Percentiles rank a stretch among this genome's conserved stretches.
Conservation (phyloP, 2,797 vertebrate species). For the Champsocephalus esox region DNA sequence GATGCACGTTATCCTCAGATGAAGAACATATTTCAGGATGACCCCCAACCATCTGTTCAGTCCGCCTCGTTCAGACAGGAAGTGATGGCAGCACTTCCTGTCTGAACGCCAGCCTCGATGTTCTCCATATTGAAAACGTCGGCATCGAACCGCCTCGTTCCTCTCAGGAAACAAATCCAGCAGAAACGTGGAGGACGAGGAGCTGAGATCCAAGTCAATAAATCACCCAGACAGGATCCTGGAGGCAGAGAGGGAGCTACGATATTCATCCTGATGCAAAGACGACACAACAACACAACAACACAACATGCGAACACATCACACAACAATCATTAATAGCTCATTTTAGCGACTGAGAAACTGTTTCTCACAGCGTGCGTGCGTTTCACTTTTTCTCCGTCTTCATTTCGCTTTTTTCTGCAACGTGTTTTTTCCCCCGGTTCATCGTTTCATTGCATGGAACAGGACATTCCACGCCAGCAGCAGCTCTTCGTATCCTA, state of each 20-base stretch:
- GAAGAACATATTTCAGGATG: background rate
- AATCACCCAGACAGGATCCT: constrained; percentile 57
- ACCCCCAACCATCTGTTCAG: background rate
- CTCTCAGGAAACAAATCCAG: constrained; percentile 38
- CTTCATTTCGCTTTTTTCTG: too few species aligned
- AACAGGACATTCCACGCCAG: too few species aligned
- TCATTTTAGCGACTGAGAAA: too few species aligned
- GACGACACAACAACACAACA: constrained; percentile 11
- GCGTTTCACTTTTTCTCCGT: too few species aligned
- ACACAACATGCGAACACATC: too few species aligned
- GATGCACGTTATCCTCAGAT: background rate
- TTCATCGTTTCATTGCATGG: too few species aligned
- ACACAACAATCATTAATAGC: too few species aligned
- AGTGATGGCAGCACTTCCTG: background rate
- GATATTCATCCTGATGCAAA: constrained; percentile 43
- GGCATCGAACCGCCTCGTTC: constrained; percentile 42
- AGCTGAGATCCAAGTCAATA: constrained; percentile 51
- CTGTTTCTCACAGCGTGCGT: too few species aligned
- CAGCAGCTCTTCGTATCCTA: background rate
- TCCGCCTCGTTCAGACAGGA: background rate
- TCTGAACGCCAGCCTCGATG: background rate
- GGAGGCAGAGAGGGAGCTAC: constrained; percentile 42
- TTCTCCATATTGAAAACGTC: constrained; percentile 33
- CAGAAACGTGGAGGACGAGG: constrained; percentile 27
- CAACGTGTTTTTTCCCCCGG: too few species aligned